Conservation (phyloP, 2,888 invertebrate genomes). For the Hydropsyche betteni region DNA sequence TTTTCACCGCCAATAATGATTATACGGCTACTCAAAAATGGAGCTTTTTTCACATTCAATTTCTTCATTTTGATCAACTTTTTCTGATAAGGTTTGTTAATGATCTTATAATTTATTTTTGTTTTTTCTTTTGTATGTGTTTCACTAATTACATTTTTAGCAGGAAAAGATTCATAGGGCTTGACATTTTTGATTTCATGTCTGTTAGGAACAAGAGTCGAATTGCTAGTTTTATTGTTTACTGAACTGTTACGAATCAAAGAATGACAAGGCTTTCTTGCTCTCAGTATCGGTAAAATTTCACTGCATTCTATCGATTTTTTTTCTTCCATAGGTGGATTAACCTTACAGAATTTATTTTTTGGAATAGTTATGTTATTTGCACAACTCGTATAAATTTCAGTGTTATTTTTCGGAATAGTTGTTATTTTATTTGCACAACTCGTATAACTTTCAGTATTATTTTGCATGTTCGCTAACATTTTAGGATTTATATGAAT, state of each 20-base stretch:
- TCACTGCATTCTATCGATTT: neutral
- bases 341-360: conserved; percentile 36
- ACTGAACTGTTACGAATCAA: neutral
- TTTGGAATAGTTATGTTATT: neutral
- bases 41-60: neutral
- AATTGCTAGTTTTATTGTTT: neutral
- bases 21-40: neutral
- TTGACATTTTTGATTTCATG: neutral
- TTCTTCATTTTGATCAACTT: neutral
- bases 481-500: conserved; percentile 61
- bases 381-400: neutral
- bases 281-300: neutral
- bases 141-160: neutral
- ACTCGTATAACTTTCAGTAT: neutral
- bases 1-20: conserved; percentile 49
- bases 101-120: neutral
- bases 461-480: conserved; percentile 52
- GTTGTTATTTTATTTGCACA: neutral
- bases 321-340: conserved; percentile 7
- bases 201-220: neutral
- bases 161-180: neutral
- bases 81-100: neutral
- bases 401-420: neutral
- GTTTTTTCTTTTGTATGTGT: neutral
- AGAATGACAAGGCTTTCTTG: conserved; percentile 18